Conservation (phyloP, 2,113 vertebrate genomes). For the Myiozetetes cayanensis region DNA sequence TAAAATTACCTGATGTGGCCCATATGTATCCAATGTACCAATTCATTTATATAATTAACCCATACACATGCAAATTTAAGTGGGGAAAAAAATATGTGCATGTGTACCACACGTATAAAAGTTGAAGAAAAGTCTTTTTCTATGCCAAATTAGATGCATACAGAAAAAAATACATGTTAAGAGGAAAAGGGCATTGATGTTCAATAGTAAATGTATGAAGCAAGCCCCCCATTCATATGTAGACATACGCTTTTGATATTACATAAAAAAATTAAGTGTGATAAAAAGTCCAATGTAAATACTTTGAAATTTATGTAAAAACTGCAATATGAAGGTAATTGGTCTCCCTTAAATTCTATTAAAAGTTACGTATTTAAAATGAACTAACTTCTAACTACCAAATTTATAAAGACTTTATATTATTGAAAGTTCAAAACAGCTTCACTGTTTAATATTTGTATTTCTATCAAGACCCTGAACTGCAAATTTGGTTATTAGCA, state of each 20-base stretch:
- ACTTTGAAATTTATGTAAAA: conserved; percentile 71
- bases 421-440: conserved; percentile 84
- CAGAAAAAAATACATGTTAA: conserved; percentile 57
- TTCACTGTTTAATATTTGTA: conserved; percentile 80
- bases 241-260: conserved; percentile 57
- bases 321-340: conserved; percentile 72
- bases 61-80: conserved; percentile 52
- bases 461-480: conserved; percentile 89
- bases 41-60: conserved; percentile 28
- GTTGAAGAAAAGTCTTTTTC: conserved; percentile 13
- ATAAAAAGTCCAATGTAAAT: conserved; percentile 67
- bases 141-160: neutral
- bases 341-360: conserved; percentile 73
- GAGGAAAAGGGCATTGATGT: conserved; percentile 59
- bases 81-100: conserved; percentile 40
- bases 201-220: conserved; percentile 58
- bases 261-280: conserved; percentile 58
- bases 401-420: conserved; percentile 79
- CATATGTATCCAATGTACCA: neutral
- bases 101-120: neutral
- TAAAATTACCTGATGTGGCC: neutral
- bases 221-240: conserved; percentile 55
- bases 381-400: conserved; percentile 76
- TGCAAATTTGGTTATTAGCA: conserved; percentile 96
- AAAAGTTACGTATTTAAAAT: conserved; percentile 71